Conservation (phyloP, 1,140 invertebrate species). For the Neotoxoptera formosana region DNA sequence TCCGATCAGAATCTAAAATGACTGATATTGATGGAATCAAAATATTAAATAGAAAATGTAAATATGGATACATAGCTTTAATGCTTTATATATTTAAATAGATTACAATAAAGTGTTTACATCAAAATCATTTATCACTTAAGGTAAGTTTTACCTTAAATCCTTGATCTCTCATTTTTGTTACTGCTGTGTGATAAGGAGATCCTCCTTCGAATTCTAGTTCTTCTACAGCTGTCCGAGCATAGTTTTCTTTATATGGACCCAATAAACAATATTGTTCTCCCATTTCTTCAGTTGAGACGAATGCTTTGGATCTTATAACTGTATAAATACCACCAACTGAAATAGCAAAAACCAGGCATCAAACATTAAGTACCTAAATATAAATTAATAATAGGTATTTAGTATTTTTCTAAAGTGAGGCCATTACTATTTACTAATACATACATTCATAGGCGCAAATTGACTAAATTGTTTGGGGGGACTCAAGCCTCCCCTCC, state of each 20-base stretch:
- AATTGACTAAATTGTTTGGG: too few species aligned
- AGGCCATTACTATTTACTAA: not conserved
- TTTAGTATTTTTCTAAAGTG: not conserved
- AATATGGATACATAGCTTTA: too few species aligned
- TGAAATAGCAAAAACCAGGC: constrained; percentile 63
- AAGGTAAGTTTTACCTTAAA: constrained; percentile 77
- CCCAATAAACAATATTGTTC: constrained; percentile 95
- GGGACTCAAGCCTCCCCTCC: too few species aligned
- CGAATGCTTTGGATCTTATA: constrained; percentile 95
- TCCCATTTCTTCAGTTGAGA: constrained; percentile 98
- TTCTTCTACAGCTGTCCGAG: constrained; percentile 95
- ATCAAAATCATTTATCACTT: not conserved
- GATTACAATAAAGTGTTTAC: not conserved
- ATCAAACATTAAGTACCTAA: not conserved
- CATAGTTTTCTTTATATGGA: constrained; percentile 94
- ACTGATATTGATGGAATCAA: too few species aligned
- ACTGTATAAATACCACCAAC: constrained; percentile 99
- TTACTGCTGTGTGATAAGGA: constrained; percentile 81
- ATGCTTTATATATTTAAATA: too few species aligned
- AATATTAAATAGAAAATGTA: too few species aligned
- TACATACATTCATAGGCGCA: not conserved
- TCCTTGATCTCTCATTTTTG: constrained; percentile 83
- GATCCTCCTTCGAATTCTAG: constrained; percentile 82
- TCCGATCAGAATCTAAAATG: not conserved
- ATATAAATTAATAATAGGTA: not conserved